phyloP scores from a whole-genome alignment of 2,888 invertebrate genomes.

The Boloria euphrosyne region DNA sequence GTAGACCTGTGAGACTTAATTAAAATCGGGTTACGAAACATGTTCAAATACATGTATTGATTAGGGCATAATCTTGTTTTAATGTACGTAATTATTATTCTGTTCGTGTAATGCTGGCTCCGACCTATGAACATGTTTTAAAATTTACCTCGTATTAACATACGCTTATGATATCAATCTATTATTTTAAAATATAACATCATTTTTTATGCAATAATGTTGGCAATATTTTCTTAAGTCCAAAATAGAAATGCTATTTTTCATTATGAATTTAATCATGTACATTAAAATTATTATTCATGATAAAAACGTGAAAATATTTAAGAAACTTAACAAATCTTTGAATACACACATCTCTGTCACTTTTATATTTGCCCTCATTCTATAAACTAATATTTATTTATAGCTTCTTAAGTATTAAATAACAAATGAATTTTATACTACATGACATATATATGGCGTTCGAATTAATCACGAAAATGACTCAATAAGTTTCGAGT shows the following conservation, averaged over 20 bases:
- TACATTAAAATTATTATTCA: background rate
- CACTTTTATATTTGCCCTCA: background rate
- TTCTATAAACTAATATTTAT: background rate
- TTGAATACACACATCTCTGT: background rate
- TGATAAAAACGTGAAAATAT: background rate
- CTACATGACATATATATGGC: constrained; percentile 3
- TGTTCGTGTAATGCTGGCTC: constrained; percentile 56
- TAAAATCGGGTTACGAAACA: constrained; percentile 57
- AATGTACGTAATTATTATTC: constrained; percentile 64
- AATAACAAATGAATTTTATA: constrained; percentile 18
- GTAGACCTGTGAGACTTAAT: constrained; percentile 50
- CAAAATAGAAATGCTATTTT: too few relatives aligned
- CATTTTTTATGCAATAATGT: background rate
- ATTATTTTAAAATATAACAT: constrained; percentile 3
- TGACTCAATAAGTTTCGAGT: constrained; percentile 54
- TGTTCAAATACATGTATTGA: constrained; percentile 54
- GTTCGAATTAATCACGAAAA: constrained; percentile 49
- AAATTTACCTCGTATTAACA: constrained; percentile 47
- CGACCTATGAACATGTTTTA: constrained; percentile 48
- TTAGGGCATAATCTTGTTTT: constrained; percentile 64
- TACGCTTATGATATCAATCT: constrained; percentile 30
- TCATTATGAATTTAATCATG: too few relatives aligned
- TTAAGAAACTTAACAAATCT: constrained; percentile 1
- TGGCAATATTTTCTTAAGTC: too few relatives aligned
- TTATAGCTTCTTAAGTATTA: constrained; percentile 12